These are phyloP conservation scores for Hydrolagus affinis DNA, from an alignment of 2,113 vertebrate genomes.

Conservation along the genomic window DNA sequence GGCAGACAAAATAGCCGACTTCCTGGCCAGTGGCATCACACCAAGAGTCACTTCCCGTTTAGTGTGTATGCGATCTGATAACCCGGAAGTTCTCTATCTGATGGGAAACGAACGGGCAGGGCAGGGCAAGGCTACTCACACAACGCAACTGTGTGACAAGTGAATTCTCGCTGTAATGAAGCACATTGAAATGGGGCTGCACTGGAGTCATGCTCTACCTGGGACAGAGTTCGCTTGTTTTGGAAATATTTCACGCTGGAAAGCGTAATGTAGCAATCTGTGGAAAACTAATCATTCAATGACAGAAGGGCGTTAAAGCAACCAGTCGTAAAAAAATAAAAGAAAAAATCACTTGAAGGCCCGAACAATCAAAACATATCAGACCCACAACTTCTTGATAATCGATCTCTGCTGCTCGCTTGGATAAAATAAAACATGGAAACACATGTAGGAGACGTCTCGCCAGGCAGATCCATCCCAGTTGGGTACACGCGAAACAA, in stretches of 20 bases:
- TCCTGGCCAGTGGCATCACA: no score
- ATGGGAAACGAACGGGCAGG: no score
- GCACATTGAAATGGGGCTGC: no score
- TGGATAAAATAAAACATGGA: neutral
- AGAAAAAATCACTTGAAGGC: neutral
- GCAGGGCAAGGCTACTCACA: no score
- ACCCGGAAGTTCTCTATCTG: no score
- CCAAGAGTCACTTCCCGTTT: no score
- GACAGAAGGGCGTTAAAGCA: neutral
- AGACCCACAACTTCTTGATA: neutral
- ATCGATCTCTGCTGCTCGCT: neutral
- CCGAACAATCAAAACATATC: neutral
- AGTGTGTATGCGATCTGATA: no score
- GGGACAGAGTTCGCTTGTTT: no score
- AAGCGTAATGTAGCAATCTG: neutral
- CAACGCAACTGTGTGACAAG: neutral
- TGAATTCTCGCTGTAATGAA: neutral
- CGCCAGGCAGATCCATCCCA: neutral
- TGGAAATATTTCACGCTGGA: no score
- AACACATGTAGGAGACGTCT: neutral
- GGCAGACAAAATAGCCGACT: no score
- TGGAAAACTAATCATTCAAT: neutral
- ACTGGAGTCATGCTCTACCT: no score
- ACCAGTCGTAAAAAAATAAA: neutral
- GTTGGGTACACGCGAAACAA: neutral